These are phyloP conservation scores for Sander vitreus DNA, from an alignment of 2,113 vertebrate genomes.

Conservation along the genomic window DNA sequence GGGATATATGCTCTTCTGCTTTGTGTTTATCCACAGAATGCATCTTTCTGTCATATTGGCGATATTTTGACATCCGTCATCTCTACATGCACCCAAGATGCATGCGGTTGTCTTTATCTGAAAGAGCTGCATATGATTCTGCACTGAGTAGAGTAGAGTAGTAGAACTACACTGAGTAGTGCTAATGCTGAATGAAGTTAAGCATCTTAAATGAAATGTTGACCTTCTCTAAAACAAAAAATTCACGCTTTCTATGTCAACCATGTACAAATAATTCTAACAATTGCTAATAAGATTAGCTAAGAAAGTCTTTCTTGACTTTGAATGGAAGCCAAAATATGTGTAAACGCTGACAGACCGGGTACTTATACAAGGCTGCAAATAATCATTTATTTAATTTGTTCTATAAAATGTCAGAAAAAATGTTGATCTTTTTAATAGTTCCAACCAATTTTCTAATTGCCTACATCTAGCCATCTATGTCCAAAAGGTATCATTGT, in stretches of 20 bases:
- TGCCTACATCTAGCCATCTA: neutral
- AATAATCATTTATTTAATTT: neutral
- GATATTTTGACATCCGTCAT: neutral
- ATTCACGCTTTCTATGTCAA: neutral
- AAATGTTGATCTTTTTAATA: rapidly evolving
- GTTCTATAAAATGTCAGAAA: neutral
- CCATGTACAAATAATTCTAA: neutral
- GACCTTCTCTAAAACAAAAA: neutral
- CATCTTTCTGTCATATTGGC: conserved; percentile 1
- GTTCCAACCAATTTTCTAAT: neutral
- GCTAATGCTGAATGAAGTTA: neutral
- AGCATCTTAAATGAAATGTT: neutral
- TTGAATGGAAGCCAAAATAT: neutral
- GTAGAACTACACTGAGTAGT: too few species aligned
- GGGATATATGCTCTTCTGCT: conserved; percentile 8
- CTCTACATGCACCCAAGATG: neutral
- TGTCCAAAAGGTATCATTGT: neutral
- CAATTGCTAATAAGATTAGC: neutral
- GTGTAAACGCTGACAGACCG: neutral
- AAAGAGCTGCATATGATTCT: conserved; percentile 2
- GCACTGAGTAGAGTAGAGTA: too few species aligned
- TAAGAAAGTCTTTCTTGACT: neutral
- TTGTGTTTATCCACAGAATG: neutral
- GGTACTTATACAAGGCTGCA: neutral
- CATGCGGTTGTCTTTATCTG: neutral